phyloP scores from a whole-genome alignment of 2,113 vertebrate species.

The Protobothrops mucrosquamatus region DNA sequence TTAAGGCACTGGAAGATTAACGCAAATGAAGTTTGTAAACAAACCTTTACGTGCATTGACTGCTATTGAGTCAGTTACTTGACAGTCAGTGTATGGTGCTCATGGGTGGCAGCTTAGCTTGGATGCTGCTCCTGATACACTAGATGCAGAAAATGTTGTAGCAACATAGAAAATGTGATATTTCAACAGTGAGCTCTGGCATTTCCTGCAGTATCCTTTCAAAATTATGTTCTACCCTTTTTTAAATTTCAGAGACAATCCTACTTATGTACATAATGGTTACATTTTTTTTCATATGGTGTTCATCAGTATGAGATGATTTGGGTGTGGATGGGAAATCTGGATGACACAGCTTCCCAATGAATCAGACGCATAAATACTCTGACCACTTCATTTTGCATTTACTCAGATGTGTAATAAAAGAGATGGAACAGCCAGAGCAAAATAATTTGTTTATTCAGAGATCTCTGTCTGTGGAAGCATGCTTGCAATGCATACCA shows the following conservation, averaged over 20 bases:
- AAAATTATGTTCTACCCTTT: slow-evolving; percentile 15
- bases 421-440: neutral
- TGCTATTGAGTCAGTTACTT: neutral
- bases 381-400: slow-evolving; percentile 32
- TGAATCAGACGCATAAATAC: slow-evolving; percentile 47
- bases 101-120: neutral
- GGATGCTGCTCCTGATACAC: neutral
- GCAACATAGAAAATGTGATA: neutral
- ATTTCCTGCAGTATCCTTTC: neutral
- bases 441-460: neutral
- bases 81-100: neutral
- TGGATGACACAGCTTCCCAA: slow-evolving; percentile 46
- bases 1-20: neutral
- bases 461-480: neutral
- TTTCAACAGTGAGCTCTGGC: neutral
- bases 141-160: neutral
- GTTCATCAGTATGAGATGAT: slow-evolving; percentile 58
- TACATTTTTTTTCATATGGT: slow-evolving; percentile 30
- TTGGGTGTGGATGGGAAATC: slow-evolving; percentile 54
- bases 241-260: slow-evolving; percentile 48
- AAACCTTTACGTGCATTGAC: neutral
- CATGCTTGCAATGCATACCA: neutral
- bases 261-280: slow-evolving; percentile 32
- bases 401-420: slow-evolving; percentile 19
- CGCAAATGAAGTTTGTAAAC: neutral